These are phyloP conservation scores for Tiliacea citrago DNA, from an alignment of 2,888 invertebrate species.

Conservation along the genomic window DNA sequence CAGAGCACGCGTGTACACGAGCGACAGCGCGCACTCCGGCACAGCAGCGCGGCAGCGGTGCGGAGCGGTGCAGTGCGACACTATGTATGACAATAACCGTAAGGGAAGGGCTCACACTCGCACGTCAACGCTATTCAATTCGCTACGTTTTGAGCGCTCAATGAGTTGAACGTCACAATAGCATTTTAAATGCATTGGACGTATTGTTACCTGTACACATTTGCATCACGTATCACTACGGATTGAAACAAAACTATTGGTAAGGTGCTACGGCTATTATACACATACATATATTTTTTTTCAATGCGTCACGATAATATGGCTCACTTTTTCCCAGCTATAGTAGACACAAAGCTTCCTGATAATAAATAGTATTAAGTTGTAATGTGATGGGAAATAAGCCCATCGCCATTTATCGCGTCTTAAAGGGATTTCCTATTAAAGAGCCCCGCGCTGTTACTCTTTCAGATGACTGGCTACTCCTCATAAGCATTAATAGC, in stretches of 20 bases:
- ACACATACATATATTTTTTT: not conserved
- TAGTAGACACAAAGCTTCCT: not conserved
- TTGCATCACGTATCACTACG: not conserved
- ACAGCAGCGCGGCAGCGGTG: not conserved
- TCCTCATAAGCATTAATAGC: slow-evolving; percentile 28
- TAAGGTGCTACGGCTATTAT: not conserved
- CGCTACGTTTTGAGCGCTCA: slow-evolving; percentile 5
- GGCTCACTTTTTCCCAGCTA: not conserved
- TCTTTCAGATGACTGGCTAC: slow-evolving; percentile 16
- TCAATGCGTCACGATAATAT: not conserved
- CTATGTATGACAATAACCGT: slow-evolving; percentile 1
- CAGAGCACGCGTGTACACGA: not conserved
- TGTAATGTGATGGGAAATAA: slow-evolving; percentile 29
- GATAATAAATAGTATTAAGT: slow-evolving; percentile 12
- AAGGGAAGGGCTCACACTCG: slow-evolving; percentile 13
- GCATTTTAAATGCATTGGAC: slow-evolving; percentile 3
- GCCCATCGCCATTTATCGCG: slow-evolving; percentile 20
- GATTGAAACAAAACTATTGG: not conserved
- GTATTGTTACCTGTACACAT: slow-evolving; percentile 7
- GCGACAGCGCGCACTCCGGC: not conserved
- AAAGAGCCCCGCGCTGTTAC: slow-evolving; percentile 8
- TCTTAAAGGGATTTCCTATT: slow-evolving; percentile 23
- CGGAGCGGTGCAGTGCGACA: not conserved
- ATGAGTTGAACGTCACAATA: slow-evolving; percentile 21
- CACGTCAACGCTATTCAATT: slow-evolving; percentile 15